Percentiles rank a stretch among this genome's conserved stretches.
Evolutionary conservation across 2,113 vertebrate genomes (phyloP).

Genomic region (Vulpes ferrilata): DNA sequence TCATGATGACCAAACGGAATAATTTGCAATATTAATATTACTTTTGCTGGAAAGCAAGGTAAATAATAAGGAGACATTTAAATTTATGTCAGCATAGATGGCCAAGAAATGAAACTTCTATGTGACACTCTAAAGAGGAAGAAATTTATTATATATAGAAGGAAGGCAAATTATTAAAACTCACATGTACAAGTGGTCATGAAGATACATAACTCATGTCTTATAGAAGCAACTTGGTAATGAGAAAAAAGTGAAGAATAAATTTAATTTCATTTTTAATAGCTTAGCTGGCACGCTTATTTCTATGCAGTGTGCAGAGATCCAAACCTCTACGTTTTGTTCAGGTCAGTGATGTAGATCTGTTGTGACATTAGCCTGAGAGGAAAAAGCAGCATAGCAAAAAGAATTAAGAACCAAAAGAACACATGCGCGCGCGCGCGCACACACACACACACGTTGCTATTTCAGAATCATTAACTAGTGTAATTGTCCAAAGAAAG

Average conservation of each 20-base stretch:
- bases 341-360: slow-evolving; percentile 81
- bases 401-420: slow-evolving; percentile 78
- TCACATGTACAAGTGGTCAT: not conserved
- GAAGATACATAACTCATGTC: not conserved
- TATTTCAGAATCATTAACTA: slow-evolving; percentile 63
- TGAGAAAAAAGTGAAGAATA: slow-evolving; percentile 43
- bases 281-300: slow-evolving; percentile 54
- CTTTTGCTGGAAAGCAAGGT: not conserved
- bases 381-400: slow-evolving; percentile 80
- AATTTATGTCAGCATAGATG: not conserved
- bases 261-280: slow-evolving; percentile 70
- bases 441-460: not conserved
- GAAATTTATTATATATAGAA: not conserved
- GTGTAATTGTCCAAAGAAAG: slow-evolving; percentile 67
- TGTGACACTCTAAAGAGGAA: not conserved
- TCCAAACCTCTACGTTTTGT: slow-evolving; percentile 65
- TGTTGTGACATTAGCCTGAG: slow-evolving; percentile 85
- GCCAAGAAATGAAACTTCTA: not conserved
- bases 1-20: not conserved
- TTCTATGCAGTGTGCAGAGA: slow-evolving; percentile 62
- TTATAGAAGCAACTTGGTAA: not conserved
- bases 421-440: not conserved
- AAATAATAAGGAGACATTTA: not conserved
- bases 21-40: not conserved
- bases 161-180: not conserved